Conservation (phyloP, 2,797 vertebrate genomes). For the Pitangus sulphuratus region DNA sequence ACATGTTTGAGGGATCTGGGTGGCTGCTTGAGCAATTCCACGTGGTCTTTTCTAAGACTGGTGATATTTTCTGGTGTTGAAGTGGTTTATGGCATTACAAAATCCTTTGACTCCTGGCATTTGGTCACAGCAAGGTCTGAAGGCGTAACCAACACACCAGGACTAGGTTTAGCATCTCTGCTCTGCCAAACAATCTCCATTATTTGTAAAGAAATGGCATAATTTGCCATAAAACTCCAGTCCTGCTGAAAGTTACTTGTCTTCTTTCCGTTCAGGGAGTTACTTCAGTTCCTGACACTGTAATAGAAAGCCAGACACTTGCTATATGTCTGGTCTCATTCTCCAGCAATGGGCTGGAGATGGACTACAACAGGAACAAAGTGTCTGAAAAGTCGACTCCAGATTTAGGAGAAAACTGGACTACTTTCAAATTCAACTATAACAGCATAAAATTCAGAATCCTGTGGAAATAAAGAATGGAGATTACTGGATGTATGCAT, state of each 20-base stretch:
- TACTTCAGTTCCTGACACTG: background rate
- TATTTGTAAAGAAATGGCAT: background rate
- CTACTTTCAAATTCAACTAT: background rate
- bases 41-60: background rate
- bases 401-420: background rate
- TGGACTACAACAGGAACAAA: background rate
- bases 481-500: background rate
- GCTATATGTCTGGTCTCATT: background rate
- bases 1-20: background rate
- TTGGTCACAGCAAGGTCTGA: background rate
- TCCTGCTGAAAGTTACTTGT: background rate
- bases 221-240: background rate
- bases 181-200: background rate
- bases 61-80: background rate
- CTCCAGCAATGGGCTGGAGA: background rate
- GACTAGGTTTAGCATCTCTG: background rate
- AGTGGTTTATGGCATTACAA: background rate
- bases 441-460: background rate
- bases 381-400: background rate
- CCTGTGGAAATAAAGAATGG: background rate
- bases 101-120: background rate
- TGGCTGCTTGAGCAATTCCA: background rate
- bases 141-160: background rate
- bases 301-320: background rate
- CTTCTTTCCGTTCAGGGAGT: background rate